These are phyloP conservation scores for Ispidina lecontei DNA, from an alignment of 2,797 vertebrate species.

Conservation along the genomic window DNA sequence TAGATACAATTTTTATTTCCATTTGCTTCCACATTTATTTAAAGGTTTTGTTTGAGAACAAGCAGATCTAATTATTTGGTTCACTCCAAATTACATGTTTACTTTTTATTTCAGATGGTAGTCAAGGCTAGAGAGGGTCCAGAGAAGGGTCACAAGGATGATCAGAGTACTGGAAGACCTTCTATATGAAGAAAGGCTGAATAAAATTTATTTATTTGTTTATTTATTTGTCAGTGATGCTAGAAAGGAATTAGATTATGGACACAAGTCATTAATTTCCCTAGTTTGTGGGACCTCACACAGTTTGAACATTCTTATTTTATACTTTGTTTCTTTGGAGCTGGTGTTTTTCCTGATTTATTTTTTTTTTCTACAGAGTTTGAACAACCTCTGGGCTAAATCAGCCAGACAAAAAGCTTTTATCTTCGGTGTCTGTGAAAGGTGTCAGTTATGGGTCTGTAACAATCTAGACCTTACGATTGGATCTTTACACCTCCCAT, in stretches of 20 bases:
- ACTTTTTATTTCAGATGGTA: background rate
- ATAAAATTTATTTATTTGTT: no score
- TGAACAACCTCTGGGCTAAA: background rate
- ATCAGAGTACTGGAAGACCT: no score
- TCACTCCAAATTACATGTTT: background rate
- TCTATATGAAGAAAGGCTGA: no score
- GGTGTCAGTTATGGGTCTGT: background rate
- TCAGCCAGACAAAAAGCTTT: background rate
- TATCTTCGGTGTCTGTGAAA: background rate
- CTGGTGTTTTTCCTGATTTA: background rate
- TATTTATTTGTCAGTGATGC: background rate
- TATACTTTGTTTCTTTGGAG: background rate
- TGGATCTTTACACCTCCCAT: background rate
- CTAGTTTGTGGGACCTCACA: background rate
- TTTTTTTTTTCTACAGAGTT: background rate
- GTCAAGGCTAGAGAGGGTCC: background rate
- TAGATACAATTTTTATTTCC: background rate
- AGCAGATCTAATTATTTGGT: background rate
- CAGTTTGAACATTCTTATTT: background rate
- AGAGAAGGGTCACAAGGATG: no score
- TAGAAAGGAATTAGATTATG: background rate
- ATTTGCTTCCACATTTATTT: background rate
- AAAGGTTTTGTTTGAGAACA: background rate
- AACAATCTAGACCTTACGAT: background rate
- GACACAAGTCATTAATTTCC: background rate